Evolutionary conservation across 1,140 invertebrate species (phyloP).

Genomic region (Cephus cinctus): DNA sequence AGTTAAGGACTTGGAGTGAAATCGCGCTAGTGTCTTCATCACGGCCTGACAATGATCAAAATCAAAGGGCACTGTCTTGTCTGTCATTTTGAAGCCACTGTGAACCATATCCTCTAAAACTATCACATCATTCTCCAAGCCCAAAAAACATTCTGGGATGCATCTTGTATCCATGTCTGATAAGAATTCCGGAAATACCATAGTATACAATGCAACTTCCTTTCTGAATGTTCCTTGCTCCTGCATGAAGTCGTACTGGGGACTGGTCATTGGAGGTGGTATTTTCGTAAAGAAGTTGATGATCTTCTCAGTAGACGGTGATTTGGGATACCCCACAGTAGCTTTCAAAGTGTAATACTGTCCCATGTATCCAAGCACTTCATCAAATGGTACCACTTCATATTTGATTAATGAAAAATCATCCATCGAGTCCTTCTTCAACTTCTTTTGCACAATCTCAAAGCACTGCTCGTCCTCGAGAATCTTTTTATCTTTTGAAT

Average conservation of each 20-base stretch:
- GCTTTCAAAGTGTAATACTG: constrained; percentile 39
- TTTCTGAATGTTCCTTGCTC: constrained; percentile 56
- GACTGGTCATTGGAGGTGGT: constrained; percentile 42
- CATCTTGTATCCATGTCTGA: constrained; percentile 28
- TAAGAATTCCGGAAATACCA: constrained; percentile 49
- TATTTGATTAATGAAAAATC: constrained; percentile 37
- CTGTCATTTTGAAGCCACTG: constrained; percentile 55
- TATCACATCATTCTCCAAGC: constrained; percentile 48
- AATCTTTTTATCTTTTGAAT: constrained; percentile 29
- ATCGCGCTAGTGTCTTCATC: constrained; percentile 56
- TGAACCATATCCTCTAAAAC: constrained; percentile 56
- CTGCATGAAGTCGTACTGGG: constrained; percentile 46
- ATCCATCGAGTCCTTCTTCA: constrained; percentile 44
- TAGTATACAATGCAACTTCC: constrained; percentile 55
- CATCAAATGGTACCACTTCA: constrained; percentile 30
- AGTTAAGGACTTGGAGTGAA: constrained; percentile 60
- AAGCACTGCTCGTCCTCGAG: constrained; percentile 59
- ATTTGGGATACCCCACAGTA: constrained; percentile 20
- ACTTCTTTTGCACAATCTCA: constrained; percentile 54
- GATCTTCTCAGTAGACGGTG: constrained; percentile 25
- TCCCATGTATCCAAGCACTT: constrained; percentile 38
- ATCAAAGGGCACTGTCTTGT: constrained; percentile 56
- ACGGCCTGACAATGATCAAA: constrained; percentile 52
- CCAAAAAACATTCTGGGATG: constrained; percentile 54
- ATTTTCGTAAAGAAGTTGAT: constrained; percentile 57